Conservation (phyloP, 1,140 invertebrate species). For the Trachymyrmex cornetzi region DNA sequence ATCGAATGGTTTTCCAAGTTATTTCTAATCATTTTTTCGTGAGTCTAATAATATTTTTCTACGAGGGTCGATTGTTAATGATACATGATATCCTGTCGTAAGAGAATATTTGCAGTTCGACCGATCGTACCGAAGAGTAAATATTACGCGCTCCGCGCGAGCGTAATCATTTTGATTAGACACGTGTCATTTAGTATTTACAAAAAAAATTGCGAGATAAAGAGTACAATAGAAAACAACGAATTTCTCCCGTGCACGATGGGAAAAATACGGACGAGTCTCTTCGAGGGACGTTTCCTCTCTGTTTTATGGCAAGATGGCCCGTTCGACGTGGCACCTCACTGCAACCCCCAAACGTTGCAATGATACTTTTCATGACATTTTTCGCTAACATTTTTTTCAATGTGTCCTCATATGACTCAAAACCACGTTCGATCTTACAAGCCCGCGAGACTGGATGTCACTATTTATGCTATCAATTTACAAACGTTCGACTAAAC, state of each 20-base stretch:
- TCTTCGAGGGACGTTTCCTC: not conserved
- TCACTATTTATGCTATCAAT: slow-evolving; percentile 41
- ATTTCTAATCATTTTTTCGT: too few relatives aligned
- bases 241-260: not conserved
- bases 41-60: too few relatives aligned
- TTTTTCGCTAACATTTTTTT: slow-evolving; percentile 4
- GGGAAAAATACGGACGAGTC: slow-evolving; percentile 1
- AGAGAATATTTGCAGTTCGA: not conserved
- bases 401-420: slow-evolving; percentile 7
- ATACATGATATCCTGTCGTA: not conserved
- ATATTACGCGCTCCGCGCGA: not conserved
- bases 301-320: slow-evolving; percentile 55
- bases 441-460: not conserved
- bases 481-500: slow-evolving; percentile 20
- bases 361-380: slow-evolving; percentile 23
- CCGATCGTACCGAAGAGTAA: not conserved
- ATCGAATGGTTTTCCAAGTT: too few relatives aligned
- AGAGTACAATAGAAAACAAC: slow-evolving; percentile 1
- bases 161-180: slow-evolving; percentile 41
- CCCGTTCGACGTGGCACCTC: slow-evolving; percentile 16
- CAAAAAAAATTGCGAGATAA: slow-evolving; percentile 21
- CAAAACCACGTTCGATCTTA: slow-evolving; percentile 7
- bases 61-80: too few relatives aligned
- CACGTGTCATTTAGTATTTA: slow-evolving; percentile 39
- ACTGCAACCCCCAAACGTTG: not conserved